These are phyloP conservation scores for Eulithis testata DNA, from an alignment of 2,888 invertebrate species.

Conservation along the genomic window DNA sequence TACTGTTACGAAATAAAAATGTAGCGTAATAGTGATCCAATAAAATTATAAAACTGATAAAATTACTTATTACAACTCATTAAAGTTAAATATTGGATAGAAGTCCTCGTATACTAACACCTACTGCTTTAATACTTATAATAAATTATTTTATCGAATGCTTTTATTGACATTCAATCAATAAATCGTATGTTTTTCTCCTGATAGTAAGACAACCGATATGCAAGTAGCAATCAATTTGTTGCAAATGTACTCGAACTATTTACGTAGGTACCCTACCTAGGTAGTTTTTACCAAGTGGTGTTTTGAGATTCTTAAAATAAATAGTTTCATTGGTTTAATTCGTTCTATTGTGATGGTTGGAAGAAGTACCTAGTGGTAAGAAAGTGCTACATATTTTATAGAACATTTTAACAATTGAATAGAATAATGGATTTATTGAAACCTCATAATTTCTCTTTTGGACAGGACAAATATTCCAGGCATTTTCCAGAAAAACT, in stretches of 20 bases:
- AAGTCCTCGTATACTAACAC: slow-evolving; percentile 1
- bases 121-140: not conserved
- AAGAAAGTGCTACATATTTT: too few relatives aligned
- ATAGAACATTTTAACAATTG: too few relatives aligned
- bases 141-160: slow-evolving; percentile 29
- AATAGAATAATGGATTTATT: too few relatives aligned
- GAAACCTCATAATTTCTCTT: too few relatives aligned
- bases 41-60: slow-evolving; percentile 8
- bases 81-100: not conserved
- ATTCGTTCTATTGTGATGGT: too few relatives aligned
- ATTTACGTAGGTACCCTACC: too few relatives aligned
- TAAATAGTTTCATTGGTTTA: too few relatives aligned
- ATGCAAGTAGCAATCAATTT: slow-evolving; percentile 19
- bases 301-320: too few relatives aligned
- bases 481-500: too few relatives aligned
- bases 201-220: slow-evolving; percentile 25
- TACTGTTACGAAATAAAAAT: not conserved
- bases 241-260: slow-evolving; percentile 3
- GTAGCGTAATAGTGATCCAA: not conserved
- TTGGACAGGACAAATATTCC: too few relatives aligned
- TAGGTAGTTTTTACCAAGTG: not conserved
- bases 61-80: not conserved
- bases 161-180: slow-evolving; percentile 43
- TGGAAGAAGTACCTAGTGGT: too few relatives aligned
- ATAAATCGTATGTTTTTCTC: slow-evolving; percentile 49